Conservation (phyloP, 1,140 invertebrate genomes). For the Orchestia grillus region DNA sequence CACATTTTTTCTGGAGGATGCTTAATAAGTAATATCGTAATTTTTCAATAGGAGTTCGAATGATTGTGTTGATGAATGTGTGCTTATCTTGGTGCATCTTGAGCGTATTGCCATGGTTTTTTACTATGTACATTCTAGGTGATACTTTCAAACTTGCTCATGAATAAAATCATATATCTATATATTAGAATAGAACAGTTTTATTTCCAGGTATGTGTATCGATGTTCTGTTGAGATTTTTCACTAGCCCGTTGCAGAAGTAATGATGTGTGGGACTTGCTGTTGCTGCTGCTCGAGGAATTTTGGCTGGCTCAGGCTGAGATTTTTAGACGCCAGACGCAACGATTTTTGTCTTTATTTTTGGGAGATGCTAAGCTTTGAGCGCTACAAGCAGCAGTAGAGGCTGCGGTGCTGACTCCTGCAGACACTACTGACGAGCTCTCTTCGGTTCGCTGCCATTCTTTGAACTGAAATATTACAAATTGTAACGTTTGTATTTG, state of each 20-base stretch:
- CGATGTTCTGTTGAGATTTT: constrained; percentile 1
- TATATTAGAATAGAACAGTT: neutral
- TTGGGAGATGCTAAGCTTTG: neutral
- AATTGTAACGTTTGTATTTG: too few relatives aligned
- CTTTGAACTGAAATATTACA: too few relatives aligned
- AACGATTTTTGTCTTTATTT: neutral
- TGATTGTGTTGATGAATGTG: constrained; percentile 8
- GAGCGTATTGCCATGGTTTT: neutral
- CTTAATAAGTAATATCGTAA: neutral
- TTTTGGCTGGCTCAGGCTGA: constrained; percentile 5
- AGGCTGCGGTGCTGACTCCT: neutral
- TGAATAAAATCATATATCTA: neutral
- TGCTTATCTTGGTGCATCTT: constrained; percentile 7
- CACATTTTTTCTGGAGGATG: neutral
- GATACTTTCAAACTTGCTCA: neutral
- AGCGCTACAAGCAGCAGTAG: neutral
- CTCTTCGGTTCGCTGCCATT: neutral
- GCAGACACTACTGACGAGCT: neutral
- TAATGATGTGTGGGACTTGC: neutral
- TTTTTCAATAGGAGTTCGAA: neutral
- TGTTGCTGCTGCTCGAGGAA: neutral
- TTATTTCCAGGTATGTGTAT: neutral
- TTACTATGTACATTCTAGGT: neutral
- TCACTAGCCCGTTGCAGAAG: neutral
- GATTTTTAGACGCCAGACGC: neutral